Conservation (phyloP, 2,797 vertebrate species). For the Pseudochirops corinnae region DNA sequence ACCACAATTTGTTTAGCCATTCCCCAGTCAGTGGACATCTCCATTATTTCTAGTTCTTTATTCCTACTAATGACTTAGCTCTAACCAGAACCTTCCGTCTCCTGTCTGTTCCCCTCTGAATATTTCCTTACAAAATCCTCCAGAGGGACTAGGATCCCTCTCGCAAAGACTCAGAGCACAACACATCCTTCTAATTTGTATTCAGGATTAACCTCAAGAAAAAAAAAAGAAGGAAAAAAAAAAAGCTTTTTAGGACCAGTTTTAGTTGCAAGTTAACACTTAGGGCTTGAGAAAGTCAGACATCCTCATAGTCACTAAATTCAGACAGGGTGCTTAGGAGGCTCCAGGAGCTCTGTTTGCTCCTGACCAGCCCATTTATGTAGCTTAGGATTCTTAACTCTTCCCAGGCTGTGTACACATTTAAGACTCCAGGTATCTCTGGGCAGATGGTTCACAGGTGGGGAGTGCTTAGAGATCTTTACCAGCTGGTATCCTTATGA, state of each 20-base stretch:
- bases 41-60: not conserved
- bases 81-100: not conserved
- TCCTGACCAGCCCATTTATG: not conserved
- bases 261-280: not conserved
- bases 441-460: conserved; percentile 3
- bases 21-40: not conserved
- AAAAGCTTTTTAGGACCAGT: not conserved
- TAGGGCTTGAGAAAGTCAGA: not conserved
- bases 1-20: not conserved
- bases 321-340: not conserved
- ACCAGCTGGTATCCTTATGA: not conserved
- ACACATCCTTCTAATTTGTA: not conserved
- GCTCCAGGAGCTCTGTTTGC: not conserved
- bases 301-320: not conserved
- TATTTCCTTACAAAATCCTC: not conserved
- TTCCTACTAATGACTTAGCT: not conserved
- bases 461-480: not conserved
- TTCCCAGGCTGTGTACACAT: not conserved
- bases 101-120: not conserved
- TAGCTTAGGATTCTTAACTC: not conserved
- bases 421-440: not conserved
- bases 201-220: not conserved
- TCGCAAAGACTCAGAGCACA: not conserved
- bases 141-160: not conserved
- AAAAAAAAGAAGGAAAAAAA: not conserved